Evolutionary conservation across 2,888 invertebrate genomes (phyloP), one percentile per base, ranked within the genome.

Genomic region (Lasioglossum calceatum): DNA sequence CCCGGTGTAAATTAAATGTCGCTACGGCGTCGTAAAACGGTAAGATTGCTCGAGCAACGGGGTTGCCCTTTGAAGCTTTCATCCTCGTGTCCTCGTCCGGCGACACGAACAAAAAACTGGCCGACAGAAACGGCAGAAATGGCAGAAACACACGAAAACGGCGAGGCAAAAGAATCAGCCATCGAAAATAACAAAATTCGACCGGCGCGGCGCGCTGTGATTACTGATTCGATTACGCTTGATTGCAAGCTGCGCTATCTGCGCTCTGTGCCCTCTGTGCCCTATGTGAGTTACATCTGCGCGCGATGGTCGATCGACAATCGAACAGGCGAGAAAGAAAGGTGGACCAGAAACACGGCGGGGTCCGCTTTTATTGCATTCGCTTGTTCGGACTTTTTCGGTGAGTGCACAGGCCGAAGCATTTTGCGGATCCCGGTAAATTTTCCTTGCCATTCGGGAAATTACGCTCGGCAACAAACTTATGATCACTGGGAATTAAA

Each of bases 171-270:
- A 71, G 73, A 83, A 75, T 89, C 87, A 42, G 71, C 77, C 77
- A 72, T 32, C 58, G 78, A n/a, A 64, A 84, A 72, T 84, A 82
- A 81, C 82, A 83, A 86, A 87, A 87, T 87, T 79, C 79, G 42
- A 32, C 23, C 75, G 71, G 47, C 39, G 76, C 75, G 71, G 47
- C 39, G 76, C 85, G 72, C 83, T 88, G 88, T 88, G 90, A 90
- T 90, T 90, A 90, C 77, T 88, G 79, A 90, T 87, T 85, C 79
- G 90, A 90, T 90, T 90, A 85, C 73, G 58, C 76, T 84, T 90
- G 88, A 88, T 90, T 88, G 88, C 87, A 76, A 84, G 67, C 61
- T 73, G 67, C 32, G 67, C 67, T 27, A 2, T 32, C 27, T 61
- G 27, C 27, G 61, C 27, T 27, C 5, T 27, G 23, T 0, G 2